Base-by-base conservation (phyloP, 1,140 invertebrate species). In the Drosophila ohnishii region DNA sequence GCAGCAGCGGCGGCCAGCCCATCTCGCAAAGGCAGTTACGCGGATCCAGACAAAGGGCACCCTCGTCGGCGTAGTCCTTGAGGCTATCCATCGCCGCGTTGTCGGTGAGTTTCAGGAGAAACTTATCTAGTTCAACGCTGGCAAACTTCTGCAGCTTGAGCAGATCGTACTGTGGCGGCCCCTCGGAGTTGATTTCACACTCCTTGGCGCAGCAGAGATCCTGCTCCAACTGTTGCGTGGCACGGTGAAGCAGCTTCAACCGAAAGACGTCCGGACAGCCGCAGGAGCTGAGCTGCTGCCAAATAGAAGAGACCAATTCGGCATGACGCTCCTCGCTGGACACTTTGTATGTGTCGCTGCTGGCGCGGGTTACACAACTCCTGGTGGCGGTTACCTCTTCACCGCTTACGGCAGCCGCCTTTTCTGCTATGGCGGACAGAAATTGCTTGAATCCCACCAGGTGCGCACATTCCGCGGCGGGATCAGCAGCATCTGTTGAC, bases 81-180 rank as follows among this genome's bases (percentile, higher is more conserved):
- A 90, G 58, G 28, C 76, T 69, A 2, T 80, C 78, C 39, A 77
- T 48, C 16, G 72, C 79, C 3, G 90, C 67, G 62, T 91, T 91
- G 45, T 91, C 90, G 2, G 74, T 80, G 7, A 91, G 51, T 45
- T 84, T 81, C 2, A 79, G 22, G 3, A 91, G 51, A 10, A 91
- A 44, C 55, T 80, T 88, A 14, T 90, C 78, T 64, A 91, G 32
- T 10, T 88, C 72, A 37, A 28, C 73, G 14, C 11, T 22, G 2
- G 85, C 70, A 50, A 83, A 91, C 62, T 91, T 91, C 40, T 91
- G 90, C 58, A 91, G 44, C 47, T 91, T 91, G 1, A 86, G 53
- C n/a, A 91, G 67, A 76, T 91, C 90, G 51, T 88, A 90, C 22
- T 79, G 66, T 3, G 73, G 63, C 19, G 75, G 66, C n/a, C 45